Base-by-base conservation (phyloP, 2,113 vertebrate species). In the human region DNA sequence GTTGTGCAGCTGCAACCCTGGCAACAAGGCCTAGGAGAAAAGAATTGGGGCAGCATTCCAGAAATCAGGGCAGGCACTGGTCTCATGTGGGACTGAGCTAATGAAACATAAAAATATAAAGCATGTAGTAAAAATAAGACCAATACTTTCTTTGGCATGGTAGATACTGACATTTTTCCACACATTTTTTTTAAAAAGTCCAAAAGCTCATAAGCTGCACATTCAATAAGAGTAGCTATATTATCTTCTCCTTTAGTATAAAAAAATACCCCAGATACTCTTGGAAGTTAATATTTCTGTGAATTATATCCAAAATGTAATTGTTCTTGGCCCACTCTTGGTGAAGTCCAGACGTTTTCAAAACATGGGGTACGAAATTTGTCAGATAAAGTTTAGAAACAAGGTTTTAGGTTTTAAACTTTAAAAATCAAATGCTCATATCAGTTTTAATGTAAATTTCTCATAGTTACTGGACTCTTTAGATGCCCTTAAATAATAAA, bases 1-100 rank as follows among this genome's bases (percentile, higher is more conserved):
- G 92, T 98, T 70, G 43, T 97, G 97, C 98, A 99, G 98, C 99
- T 99, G 99, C 98, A 98, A 1, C 98, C 98, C 95, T 98, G 96
- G 99, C 98, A 99, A 99, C 98, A 96, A 96, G 96, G 76, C 94
- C 81, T 86, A 66, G 72, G 96, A 97, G 95, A 76, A 68, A 98
- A 98, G 98, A 99, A 99, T 97, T 98, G 98, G 98, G 98, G 98
- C 98, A 98, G 86, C 78, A 86, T 98, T 98, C 97, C 96, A 98
- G 45, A 50, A 98, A 96, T 83, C 87, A 89, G 98, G 97, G 87
- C 95, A 8, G 91, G 89, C 96, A 68, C 88, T 96, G 93, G 95
- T 97, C 8, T 17, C 64, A 13, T 93, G 92, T 97, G 93, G 83
- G 96, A 96, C 97, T 96, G 96, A 97, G 92, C 96, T 97, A 98